Base-by-base conservation (phyloP, 2,113 vertebrate species). In the Sylvicapra grimmia region DNA sequence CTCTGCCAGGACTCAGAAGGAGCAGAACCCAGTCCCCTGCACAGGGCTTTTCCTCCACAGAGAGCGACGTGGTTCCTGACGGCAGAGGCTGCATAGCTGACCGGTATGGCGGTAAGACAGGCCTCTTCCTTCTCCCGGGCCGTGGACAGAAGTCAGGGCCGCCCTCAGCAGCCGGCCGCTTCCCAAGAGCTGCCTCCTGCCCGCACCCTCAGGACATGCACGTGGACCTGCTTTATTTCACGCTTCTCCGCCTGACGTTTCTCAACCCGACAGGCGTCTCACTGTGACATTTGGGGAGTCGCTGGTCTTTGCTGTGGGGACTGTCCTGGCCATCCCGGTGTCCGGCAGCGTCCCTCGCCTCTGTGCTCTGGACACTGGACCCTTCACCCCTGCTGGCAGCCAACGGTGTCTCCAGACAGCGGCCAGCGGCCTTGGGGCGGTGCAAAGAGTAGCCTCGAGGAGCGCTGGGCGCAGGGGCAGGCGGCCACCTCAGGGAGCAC, bases 51-150 rank as follows among this genome's bases (percentile, higher is more conserved):
- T 18, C 4, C 53, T 29, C 51, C 33, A 8, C 12, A 19, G 21
- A 10, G 47, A 82, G 80, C 5, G 4, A 1, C 27, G 9, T 63
- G 4, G 18, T 13, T 15, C 65, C 31, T 29, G 10, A 31, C 8
- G 1, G 14, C 1, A 23, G 53, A 9, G 40, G n/a, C 84, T 16
- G 0, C 12, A 0, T 51, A 19, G n/a, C 87, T 29, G 33, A 16
- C 6, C 7, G 44, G 0, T 18, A 1, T 6, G n/a, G 61, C 25
- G 29, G 47, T 29, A 6, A 44, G 36, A 40, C 29, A 53, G n/a
- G 6, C 9, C 58, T 8, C 25, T 8, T 51, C 0, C 8, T 36
- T 51, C 86, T 23, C 27, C 3, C 3, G 68, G 40, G 31, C 89
- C 1, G 0, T 6, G 51, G 47, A 25, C 33, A 5, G 13, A 18